Evolutionary conservation across 2,113 vertebrate genomes (phyloP).

Genomic region (Gallinago paraguaiae): DNA sequence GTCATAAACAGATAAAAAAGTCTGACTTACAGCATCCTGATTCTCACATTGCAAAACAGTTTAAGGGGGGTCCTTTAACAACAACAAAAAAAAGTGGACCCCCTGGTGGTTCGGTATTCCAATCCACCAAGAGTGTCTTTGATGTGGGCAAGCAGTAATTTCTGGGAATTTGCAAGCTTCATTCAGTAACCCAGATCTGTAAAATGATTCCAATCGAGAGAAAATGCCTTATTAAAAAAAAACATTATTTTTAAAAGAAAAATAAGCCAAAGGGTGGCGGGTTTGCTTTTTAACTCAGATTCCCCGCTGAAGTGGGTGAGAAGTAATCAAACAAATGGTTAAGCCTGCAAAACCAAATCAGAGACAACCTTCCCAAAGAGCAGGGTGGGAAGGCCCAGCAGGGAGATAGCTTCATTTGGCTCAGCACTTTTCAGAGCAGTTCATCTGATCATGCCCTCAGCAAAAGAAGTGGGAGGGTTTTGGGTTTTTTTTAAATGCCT

Average conservation of each 20-base stretch:
- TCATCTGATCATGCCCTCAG: constrained; percentile 54
- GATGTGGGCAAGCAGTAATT: background rate
- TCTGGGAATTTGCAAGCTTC: background rate
- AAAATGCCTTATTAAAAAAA: background rate
- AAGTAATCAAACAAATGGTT: constrained; percentile 43
- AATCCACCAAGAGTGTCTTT: background rate
- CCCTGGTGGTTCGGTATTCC: background rate
- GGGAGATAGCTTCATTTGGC: constrained; percentile 42
- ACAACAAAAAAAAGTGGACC: background rate
- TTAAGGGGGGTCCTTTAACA: background rate
- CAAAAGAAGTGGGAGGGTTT: constrained; percentile 33
- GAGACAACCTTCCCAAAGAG: background rate
- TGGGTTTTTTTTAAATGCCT: background rate
- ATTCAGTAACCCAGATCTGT: background rate
- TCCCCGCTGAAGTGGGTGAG: background rate
- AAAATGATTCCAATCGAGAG: background rate
- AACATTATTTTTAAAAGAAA: background rate
- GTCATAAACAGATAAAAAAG: constrained; percentile 1
- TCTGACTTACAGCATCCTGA: background rate
- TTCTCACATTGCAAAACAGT: background rate
- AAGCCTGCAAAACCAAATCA: background rate
- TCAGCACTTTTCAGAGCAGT: constrained; percentile 50
- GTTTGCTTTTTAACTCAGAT: background rate
- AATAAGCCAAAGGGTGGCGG: background rate
- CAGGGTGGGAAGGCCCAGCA: constrained; percentile 43